Evolutionary conservation across 1,140 invertebrate genomes (phyloP).

Genomic region (Phortica variegata): DNA sequence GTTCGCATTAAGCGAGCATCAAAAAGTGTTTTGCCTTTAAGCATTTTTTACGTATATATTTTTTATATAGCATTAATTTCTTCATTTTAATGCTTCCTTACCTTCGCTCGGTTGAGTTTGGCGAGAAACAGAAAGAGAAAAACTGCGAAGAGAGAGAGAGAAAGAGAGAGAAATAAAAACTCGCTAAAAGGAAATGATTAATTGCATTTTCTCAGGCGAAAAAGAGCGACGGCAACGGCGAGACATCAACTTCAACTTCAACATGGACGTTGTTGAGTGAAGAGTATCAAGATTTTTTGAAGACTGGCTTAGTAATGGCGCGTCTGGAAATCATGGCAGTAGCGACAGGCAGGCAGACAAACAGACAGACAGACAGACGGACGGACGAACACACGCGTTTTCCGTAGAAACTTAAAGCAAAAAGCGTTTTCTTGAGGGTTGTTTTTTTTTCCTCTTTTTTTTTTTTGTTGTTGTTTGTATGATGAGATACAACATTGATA

Average conservation of each 20-base stretch:
- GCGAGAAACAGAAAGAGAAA: conserved; percentile 9
- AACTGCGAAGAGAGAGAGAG: neutral
- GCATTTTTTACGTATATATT: no score
- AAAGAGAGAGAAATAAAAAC: conserved; percentile 1
- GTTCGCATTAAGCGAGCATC: no score
- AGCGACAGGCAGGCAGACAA: no score
- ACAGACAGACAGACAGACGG: conserved; percentile 1
- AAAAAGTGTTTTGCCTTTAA: no score
- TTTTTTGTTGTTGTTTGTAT: conserved; percentile 16
- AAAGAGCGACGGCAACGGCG: neutral
- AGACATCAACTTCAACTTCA: no score
- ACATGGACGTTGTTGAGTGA: no score
- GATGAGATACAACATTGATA: conserved; percentile 29
- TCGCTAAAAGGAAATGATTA: conserved; percentile 31
- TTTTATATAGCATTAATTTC: no score
- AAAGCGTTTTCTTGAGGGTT: neutral
- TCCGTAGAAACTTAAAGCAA: no score
- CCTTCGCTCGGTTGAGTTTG: no score
- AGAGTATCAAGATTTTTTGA: conserved; percentile 8
- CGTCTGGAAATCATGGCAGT: no score
- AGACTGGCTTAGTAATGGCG: no score
- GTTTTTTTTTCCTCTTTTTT: neutral
- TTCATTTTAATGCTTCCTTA: no score
- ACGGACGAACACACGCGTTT: conserved; percentile 7
- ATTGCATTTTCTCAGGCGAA: conserved; percentile 35